Conservation (phyloP, 2,113 vertebrate genomes). For the Marmota monax region DNA sequence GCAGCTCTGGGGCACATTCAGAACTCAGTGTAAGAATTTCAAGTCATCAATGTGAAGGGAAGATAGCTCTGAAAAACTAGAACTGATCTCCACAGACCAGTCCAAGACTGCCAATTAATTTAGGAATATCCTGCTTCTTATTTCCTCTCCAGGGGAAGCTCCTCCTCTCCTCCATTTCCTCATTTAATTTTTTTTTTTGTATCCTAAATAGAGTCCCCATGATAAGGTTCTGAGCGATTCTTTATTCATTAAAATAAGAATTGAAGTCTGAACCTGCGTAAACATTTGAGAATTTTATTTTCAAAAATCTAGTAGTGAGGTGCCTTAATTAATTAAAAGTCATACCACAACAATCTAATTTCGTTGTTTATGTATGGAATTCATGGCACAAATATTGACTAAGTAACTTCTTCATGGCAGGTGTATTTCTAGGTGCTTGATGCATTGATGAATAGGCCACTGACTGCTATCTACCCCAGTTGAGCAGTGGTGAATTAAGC, state of each 20-base stretch:
- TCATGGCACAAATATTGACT: background rate
- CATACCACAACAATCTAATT: background rate
- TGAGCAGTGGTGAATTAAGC: background rate
- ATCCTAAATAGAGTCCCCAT: background rate
- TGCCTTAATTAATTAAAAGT: background rate
- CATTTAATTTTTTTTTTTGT: background rate
- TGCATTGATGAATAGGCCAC: background rate
- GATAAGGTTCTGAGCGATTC: background rate
- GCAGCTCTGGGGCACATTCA: background rate
- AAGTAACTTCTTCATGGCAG: fast-evolving
- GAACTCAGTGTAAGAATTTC: background rate
- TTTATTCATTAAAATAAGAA: background rate
- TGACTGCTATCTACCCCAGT: fast-evolving
- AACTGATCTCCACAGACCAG: background rate
- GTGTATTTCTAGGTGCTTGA: fast-evolving
- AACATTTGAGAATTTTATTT: background rate
- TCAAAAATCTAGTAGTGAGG: background rate
- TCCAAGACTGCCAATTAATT: fast-evolving
- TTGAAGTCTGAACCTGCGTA: background rate
- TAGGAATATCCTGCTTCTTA: background rate
- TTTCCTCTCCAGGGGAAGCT: background rate
- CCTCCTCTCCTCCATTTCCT: background rate
- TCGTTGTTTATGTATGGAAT: background rate
- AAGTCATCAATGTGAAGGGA: fast-evolving
- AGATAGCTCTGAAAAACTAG: background rate